Conservation (phyloP, 2,888 invertebrate species). For the Apamea anceps region DNA sequence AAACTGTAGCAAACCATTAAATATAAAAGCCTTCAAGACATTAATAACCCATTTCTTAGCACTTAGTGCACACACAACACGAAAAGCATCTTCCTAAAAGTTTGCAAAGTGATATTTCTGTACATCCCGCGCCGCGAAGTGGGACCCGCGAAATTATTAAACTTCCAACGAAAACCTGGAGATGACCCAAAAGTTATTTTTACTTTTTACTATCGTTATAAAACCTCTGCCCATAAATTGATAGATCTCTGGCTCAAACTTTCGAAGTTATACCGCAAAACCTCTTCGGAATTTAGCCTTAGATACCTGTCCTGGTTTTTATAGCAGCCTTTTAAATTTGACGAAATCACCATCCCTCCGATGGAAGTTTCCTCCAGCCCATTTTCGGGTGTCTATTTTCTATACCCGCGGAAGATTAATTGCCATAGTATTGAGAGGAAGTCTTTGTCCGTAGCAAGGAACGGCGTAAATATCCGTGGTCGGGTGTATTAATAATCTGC, state of each 20-base stretch:
- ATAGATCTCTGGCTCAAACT: conserved; percentile 69
- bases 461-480: conserved; percentile 42
- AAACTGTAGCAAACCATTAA: conserved; percentile 27
- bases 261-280: conserved; percentile 59
- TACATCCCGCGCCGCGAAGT: conserved; percentile 46
- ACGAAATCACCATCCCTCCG: conserved; percentile 25
- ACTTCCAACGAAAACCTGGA: conserved; percentile 66
- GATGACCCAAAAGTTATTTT: conserved; percentile 74
- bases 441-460: conserved; percentile 36
- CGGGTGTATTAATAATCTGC: conserved; percentile 58
- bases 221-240: conserved; percentile 75
- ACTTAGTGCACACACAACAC: conserved; percentile 52
- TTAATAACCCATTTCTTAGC: conserved; percentile 57
- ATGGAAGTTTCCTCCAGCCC: conserved; percentile 22
- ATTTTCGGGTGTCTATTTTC: conserved; percentile 29
- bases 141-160: conserved; percentile 60
- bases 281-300: conserved; percentile 46
- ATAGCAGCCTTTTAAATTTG: conserved; percentile 55
- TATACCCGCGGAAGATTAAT: conserved; percentile 48
- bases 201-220: conserved; percentile 75
- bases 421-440: conserved; percentile 34
- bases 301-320: conserved; percentile 63
- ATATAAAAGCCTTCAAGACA: conserved; percentile 53
- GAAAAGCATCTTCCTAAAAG: conserved; percentile 52
- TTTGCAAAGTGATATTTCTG: conserved; percentile 62